phyloP scores from a whole-genome alignment of 2,797 vertebrate species.

The Xerus rutilus region DNA sequence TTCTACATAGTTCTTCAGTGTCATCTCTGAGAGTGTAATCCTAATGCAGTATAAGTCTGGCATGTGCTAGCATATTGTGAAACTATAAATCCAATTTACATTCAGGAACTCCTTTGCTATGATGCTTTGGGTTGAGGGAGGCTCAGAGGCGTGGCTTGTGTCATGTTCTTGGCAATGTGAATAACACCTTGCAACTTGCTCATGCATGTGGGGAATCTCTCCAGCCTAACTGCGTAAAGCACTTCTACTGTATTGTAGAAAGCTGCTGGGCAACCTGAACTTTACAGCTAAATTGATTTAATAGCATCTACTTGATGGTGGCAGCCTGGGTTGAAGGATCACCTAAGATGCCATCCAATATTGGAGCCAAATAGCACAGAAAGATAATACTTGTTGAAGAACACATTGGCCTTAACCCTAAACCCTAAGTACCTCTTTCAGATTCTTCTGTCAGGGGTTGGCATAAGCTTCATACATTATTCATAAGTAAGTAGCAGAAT shows the following conservation, averaged over 20 bases:
- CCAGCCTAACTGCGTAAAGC: neutral
- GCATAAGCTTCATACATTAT: neutral
- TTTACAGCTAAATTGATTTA: neutral
- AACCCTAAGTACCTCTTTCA: neutral
- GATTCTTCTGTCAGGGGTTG: neutral
- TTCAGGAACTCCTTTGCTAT: neutral
- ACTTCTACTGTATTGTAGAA: neutral
- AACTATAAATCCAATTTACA: neutral
- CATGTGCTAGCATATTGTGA: neutral
- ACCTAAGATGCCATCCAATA: neutral
- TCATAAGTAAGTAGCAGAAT: neutral
- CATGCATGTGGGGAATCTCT: neutral
- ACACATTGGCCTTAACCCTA: neutral
- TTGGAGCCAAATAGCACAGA: neutral
- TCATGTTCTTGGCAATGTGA: neutral
- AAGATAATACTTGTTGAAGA: neutral
- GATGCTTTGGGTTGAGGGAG: neutral
- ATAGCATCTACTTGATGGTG: neutral
- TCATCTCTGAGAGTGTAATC: neutral
- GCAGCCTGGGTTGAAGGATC: neutral
- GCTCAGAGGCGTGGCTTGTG: neutral
- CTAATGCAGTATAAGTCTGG: neutral
- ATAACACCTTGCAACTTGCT: neutral
- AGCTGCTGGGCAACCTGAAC: neutral
- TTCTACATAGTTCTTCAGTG: neutral